phyloP scores from a whole-genome alignment of 2,888 invertebrate genomes.

The Limulus polyphemus region DNA sequence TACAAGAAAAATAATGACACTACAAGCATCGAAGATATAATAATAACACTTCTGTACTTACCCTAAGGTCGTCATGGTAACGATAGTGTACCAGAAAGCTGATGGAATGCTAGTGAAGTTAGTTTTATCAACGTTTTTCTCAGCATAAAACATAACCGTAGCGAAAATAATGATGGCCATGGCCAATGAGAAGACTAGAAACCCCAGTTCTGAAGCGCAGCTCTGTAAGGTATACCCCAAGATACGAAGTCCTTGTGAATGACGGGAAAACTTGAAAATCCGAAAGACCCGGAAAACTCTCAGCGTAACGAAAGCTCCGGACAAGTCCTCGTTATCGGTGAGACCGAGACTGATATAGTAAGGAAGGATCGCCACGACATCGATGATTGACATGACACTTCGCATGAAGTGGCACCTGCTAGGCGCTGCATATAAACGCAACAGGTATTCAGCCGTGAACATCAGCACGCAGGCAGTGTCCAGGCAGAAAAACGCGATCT shows the following conservation, averaged over 20 bases:
- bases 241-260: conserved; percentile 96
- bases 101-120: conserved; percentile 99
- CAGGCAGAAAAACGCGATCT: conserved; percentile 96
- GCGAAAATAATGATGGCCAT: conserved; percentile 99
- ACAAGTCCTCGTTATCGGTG: conserved; percentile 95
- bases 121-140: conserved; percentile 93
- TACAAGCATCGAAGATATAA: too few relatives aligned
- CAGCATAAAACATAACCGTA: conserved; percentile 99
- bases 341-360: conserved; percentile 97
- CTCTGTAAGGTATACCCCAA: conserved; percentile 98
- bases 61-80: conserved; percentile 99
- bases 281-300: conserved; percentile 98
- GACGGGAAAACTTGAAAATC: conserved; percentile 99
- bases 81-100: conserved; percentile 99
- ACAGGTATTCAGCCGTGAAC: conserved; percentile 93
- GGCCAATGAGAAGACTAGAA: conserved; percentile 95
- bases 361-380: conserved; percentile 97
- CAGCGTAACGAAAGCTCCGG: conserved; percentile 96
- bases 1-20: too few relatives aligned
- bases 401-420: conserved; percentile 94
- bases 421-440: conserved; percentile 90
- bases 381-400: conserved; percentile 98
- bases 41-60: conserved; percentile 46
- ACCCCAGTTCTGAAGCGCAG: conserved; percentile 97
- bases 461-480: conserved; percentile 99